Conservation (phyloP, 2,113 vertebrate genomes). For the Leucoraja erinaceus region DNA sequence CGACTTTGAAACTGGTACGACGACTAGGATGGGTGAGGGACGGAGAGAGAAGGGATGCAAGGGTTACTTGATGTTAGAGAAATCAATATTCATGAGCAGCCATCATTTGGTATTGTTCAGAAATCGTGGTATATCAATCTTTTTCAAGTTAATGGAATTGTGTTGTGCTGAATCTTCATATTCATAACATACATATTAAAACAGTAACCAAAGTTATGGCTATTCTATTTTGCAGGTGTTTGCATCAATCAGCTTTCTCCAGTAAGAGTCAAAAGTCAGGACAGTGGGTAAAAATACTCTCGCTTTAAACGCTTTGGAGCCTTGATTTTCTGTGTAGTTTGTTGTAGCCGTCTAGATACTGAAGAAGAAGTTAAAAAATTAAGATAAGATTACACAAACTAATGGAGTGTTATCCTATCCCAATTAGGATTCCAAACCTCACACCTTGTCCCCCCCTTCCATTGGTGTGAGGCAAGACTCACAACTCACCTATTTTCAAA, state of each 20-base stretch:
- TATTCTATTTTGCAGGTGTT: slow-evolving; percentile 9
- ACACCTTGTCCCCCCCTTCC: background rate
- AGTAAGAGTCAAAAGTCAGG: background rate
- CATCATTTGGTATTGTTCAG: background rate
- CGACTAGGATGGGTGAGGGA: no score
- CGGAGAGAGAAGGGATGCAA: no score
- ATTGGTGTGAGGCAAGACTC: no score
- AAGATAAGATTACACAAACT: background rate
- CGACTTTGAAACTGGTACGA: no score
- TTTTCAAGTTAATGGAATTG: background rate
- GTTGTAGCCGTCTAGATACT: background rate
- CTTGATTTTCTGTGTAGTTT: background rate
- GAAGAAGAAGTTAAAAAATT: background rate
- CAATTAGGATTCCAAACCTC: no score
- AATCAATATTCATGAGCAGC: no score
- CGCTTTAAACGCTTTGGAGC: background rate
- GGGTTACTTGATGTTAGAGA: no score
- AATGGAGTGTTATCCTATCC: background rate
- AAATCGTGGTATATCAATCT: background rate
- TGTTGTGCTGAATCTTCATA: background rate
- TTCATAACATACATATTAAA: background rate
- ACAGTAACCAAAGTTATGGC: background rate
- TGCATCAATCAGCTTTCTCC: background rate
- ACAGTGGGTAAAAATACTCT: background rate
- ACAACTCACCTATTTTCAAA: background rate